Conservation (phyloP, 2,797 vertebrate species). For the Trematocara caparti region DNA sequence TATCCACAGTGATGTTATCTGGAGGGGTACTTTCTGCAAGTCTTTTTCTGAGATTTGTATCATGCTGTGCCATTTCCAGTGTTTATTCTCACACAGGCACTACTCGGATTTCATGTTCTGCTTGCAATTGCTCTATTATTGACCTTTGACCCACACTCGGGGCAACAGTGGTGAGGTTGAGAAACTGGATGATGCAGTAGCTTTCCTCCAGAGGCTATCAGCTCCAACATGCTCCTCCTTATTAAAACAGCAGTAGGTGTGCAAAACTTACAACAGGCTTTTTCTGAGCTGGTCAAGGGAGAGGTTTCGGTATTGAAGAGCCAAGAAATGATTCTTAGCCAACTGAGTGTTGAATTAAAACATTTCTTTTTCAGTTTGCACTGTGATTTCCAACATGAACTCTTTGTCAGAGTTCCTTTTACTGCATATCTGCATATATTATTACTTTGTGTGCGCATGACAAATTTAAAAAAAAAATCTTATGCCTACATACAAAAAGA, state of each 20-base stretch:
- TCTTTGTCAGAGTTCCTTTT: not conserved
- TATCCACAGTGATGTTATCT: not conserved
- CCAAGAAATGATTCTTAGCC: not conserved
- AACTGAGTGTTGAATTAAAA: not conserved
- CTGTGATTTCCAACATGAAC: not conserved
- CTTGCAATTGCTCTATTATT: conserved; percentile 24
- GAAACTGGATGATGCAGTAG: conserved; percentile 40
- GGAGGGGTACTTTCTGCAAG: not conserved
- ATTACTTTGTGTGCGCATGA: not conserved
- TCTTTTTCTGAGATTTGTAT: not conserved
- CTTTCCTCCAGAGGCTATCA: conserved; percentile 23
- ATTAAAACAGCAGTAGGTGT: conserved; percentile 23
- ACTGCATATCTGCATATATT: not conserved
- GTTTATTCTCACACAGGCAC: conserved; percentile 1
- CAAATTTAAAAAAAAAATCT: not conserved
- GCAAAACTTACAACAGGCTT: not conserved
- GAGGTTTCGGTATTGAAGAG: not conserved
- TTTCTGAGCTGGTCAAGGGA: conserved; percentile 20
- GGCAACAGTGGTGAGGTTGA: conserved; percentile 4
- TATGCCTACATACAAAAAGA: not conserved
- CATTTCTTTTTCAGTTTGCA: not conserved
- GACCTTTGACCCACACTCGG: conserved; percentile 26
- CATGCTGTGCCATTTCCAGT: not conserved
- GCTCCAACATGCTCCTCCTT: conserved; percentile 1
- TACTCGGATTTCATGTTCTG: not conserved